A percentile compares a stretch with the other conserved stretches of the same genome.
Evolutionary conservation across 1,140 invertebrate genomes (phyloP).

Genomic region (Asobara japonica): DNA sequence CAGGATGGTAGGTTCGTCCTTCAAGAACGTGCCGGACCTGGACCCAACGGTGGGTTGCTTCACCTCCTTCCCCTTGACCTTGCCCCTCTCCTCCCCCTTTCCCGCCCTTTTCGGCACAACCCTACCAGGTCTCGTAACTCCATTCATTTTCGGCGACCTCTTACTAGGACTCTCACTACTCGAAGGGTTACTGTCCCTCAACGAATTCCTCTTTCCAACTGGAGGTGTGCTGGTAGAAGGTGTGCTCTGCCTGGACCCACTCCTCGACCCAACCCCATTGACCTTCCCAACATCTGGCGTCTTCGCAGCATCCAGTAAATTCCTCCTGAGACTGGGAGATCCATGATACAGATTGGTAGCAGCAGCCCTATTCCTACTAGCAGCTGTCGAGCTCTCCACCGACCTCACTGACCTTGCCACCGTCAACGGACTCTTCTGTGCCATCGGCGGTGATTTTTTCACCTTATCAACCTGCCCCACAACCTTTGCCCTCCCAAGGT

Average conservation of each 20-base stretch:
- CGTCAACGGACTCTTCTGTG: constrained; percentile 52
- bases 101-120: constrained; percentile 36
- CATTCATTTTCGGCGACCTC: constrained; percentile 57
- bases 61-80: constrained; percentile 50
- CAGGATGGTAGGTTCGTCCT: constrained; percentile 73
- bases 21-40: constrained; percentile 77
- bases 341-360: constrained; percentile 57
- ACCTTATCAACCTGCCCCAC: constrained; percentile 46
- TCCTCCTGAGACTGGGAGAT: constrained; percentile 57
- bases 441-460: constrained; percentile 56
- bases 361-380: constrained; percentile 60
- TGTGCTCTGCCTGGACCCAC: constrained; percentile 9
- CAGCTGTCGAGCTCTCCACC: constrained; percentile 59
- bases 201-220: constrained; percentile 46
- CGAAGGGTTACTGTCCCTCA: constrained; percentile 48
- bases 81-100: constrained; percentile 51
- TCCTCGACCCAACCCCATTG: constrained; percentile 31
- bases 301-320: constrained; percentile 60
- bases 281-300: constrained; percentile 55
- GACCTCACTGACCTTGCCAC: constrained; percentile 45
- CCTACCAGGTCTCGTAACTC: constrained; percentile 42
- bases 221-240: constrained; percentile 22
- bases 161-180: constrained; percentile 57
- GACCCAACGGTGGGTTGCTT: constrained; percentile 63
- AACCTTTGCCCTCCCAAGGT: constrained; percentile 41